Base-by-base conservation (phyloP, 2,113 vertebrate genomes). In the Lophochroa leadbeateri region DNA sequence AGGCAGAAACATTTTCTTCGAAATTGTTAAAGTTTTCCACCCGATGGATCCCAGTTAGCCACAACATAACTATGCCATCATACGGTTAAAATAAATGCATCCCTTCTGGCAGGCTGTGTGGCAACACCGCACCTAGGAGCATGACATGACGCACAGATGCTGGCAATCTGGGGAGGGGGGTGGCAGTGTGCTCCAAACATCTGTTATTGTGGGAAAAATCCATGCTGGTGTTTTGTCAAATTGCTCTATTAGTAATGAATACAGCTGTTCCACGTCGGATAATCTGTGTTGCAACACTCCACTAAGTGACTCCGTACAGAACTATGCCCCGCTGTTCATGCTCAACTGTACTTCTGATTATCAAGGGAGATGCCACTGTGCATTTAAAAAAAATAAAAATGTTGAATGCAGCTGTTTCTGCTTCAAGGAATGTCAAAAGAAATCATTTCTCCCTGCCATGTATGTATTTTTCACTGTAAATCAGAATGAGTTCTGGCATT, bases 161-260 rank as follows among this genome's bases (percentile, higher is more conserved):
- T 80, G 85, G 75, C 93, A 88, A 72, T 60, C 29, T 43, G 88
- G 65, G 85, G 87, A 52, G 53, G 80, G 80, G 80, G 86, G 77
- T 44, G 80, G 86, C 92, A 90, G 47, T 11, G 29, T 57, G 37
- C 93, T 83, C n/a, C 55, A 58, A 84, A 96, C 95, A 97, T 93
- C 96, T 97, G 97, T 49, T 74, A n/a, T 83, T 89, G 95, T 80
- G 95, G 95, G 95, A 87, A 95, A 97, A 95, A 91, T 72, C 81
- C 82, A 29, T 85, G 74, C 74, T 94, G 93, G 87, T 95, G 94
- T 92, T 96, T 94, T 97, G 97, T 97, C 96, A 85, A 92, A 97
- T 90, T 86, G 86, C 95, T 98, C 94, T 91, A 93, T 97, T 97
- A 98, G 92, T 93, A 96, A 97, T 55, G 91, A 97, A 96, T 94